phyloP scores from a whole-genome alignment of 2,113 vertebrate species.

The Oryzias celebensis region DNA sequence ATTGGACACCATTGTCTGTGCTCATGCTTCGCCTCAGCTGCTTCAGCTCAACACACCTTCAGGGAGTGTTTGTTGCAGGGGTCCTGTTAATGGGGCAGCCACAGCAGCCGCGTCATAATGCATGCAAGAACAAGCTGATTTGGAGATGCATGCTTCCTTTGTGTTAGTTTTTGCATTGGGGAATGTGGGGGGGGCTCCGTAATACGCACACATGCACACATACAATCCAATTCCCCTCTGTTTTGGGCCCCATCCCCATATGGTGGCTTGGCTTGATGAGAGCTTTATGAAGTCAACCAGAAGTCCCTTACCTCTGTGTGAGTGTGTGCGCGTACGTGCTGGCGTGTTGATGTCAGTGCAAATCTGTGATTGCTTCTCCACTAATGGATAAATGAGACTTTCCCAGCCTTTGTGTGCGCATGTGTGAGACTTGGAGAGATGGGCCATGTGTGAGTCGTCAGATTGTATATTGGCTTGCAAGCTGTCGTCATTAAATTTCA shows the following conservation, averaged over 20 bases:
- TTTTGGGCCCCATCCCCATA: slow-evolving; percentile 75
- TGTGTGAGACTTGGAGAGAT: slow-evolving; percentile 11
- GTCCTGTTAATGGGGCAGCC: slow-evolving; percentile 57
- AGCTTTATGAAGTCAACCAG: slow-evolving; percentile 74
- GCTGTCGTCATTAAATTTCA: slow-evolving; percentile 73
- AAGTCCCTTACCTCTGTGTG: slow-evolving; percentile 43
- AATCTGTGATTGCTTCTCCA: slow-evolving; percentile 61
- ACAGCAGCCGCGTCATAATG: slow-evolving; percentile 65
- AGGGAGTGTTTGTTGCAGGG: slow-evolving; percentile 46
- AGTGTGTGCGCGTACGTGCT: slow-evolving; percentile 21
- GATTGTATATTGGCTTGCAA: slow-evolving; percentile 65
- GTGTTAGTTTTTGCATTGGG: slow-evolving; percentile 59
- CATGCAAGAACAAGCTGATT: slow-evolving; percentile 74
- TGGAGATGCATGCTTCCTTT: slow-evolving; percentile 73
- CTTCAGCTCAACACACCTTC: slow-evolving; percentile 62
- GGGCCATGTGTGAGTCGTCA: slow-evolving; percentile 55
- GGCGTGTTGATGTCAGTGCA: slow-evolving; percentile 23
- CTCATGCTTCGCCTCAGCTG: slow-evolving; percentile 60
- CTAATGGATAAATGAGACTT: slow-evolving; percentile 69
- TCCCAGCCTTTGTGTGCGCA: slow-evolving; percentile 40
- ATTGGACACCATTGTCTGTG: slow-evolving; percentile 12
- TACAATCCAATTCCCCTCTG: slow-evolving; percentile 61
- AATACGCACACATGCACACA: slow-evolving; percentile 35
- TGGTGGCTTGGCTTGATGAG: slow-evolving; percentile 76
- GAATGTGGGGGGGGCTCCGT: slow-evolving; percentile 16